A percentile compares a stretch with the other conserved stretches of the same genome.
phyloP scores from a whole-genome alignment of 92 coral and sea anemone genomes.

The Porites cylindrica region DNA sequence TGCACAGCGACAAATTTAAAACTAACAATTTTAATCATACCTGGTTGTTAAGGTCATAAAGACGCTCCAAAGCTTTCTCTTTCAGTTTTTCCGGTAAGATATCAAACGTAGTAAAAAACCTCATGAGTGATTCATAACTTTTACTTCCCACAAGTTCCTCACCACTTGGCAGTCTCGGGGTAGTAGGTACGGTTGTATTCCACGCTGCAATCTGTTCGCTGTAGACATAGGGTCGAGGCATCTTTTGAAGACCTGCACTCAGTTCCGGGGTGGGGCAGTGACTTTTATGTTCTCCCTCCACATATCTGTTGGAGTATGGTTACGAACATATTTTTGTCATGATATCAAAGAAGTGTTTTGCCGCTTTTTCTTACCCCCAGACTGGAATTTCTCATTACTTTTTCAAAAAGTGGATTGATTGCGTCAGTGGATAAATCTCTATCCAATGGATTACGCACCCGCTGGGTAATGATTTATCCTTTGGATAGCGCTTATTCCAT shows the following conservation, averaged over 20 bases:
- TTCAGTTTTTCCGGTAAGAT: conserved; percentile 63
- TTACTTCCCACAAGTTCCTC: conserved; percentile 63
- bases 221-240: conserved; percentile 74
- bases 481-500: no score
- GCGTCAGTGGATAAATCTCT: no score
- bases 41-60: conserved; percentile 13
- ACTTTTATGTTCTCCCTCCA: conserved; percentile 73
- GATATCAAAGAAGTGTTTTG: no score
- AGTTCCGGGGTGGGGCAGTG: conserved; percentile 76
- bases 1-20: no score
- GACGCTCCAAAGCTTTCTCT: conserved; percentile 40
- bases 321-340: no score
- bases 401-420: no score
- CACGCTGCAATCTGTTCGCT: conserved; percentile 18
- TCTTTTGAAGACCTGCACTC: conserved; percentile 76
- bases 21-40: not conserved
- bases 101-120: conserved; percentile 67
- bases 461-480: no score
- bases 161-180: conserved; percentile 65
- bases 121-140: conserved; percentile 52
- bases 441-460: no score
- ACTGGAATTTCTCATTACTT: no score
- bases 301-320: conserved; percentile 43
- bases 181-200: conserved; percentile 45
- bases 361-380: no score